Conservation (phyloP, 2,113 vertebrate genomes). For the Antechinus stuartii region DNA sequence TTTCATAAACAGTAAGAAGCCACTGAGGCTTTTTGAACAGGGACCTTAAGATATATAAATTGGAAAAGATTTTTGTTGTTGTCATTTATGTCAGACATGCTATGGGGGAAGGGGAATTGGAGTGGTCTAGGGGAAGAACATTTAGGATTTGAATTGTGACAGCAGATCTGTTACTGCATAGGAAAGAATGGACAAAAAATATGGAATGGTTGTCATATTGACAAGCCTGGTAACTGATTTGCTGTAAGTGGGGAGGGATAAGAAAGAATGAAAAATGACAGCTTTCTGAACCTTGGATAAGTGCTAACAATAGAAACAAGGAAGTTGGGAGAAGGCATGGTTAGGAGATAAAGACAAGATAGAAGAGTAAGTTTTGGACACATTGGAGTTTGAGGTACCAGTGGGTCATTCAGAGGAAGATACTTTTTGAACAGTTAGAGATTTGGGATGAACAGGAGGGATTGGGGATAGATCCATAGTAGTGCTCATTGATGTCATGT, state of each 20-base stretch:
- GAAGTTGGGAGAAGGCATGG: not conserved
- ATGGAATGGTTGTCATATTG: not conserved
- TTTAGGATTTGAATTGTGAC: not conserved
- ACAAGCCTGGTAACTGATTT: not conserved
- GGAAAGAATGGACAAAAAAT: not conserved
- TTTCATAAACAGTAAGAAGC: not conserved
- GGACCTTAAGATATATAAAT: not conserved
- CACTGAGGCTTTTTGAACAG: not conserved
- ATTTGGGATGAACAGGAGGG: not conserved
- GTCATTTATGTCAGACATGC: not conserved
- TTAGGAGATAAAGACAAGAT: not conserved
- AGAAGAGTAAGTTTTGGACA: not conserved
- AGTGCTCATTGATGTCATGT: not conserved
- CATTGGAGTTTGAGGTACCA: not conserved
- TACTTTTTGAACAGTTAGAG: not conserved
- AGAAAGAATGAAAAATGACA: not conserved
- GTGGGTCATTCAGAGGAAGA: not conserved
- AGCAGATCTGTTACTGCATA: not conserved
- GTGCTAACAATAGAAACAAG: not conserved
- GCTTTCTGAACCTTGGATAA: not conserved
- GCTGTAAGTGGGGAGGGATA: not conserved
- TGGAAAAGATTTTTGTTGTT: not conserved
- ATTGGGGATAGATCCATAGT: not conserved
- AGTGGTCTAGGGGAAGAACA: not conserved
- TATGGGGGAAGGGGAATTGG: not conserved